phyloP scores from a whole-genome alignment of 2,113 vertebrate species.

The Oryzias curvinotus region DNA sequence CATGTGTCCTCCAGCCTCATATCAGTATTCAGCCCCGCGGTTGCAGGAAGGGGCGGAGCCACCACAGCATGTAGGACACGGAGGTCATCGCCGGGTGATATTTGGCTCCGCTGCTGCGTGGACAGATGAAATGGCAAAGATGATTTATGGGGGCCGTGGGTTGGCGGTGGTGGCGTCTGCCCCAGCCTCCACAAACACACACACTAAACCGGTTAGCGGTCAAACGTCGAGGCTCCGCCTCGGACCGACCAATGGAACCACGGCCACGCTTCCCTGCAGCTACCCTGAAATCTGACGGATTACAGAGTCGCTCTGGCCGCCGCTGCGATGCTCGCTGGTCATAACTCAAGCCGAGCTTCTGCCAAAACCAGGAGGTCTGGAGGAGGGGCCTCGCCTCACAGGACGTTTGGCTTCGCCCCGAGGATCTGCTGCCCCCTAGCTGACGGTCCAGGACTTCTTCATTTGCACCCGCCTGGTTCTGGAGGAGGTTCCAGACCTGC shows the following conservation, averaged over 20 bases:
- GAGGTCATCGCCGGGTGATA: conserved; percentile 53
- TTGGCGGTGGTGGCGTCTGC: conserved; percentile 55
- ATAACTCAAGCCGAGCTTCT: too few relatives aligned
- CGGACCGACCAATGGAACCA: conserved; percentile 76
- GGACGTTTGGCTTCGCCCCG: too few relatives aligned
- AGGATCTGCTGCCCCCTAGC: too few relatives aligned
- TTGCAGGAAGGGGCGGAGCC: background rate
- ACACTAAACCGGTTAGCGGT: conserved; percentile 71
- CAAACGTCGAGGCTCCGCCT: conserved; percentile 71
- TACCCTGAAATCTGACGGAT: conserved; percentile 69
- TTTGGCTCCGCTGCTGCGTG: conserved; percentile 69
- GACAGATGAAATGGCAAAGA: conserved; percentile 64
- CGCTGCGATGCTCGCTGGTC: too few relatives aligned
- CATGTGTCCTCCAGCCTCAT: background rate
- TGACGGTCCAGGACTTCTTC: too few relatives aligned
- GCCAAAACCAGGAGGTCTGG: too few relatives aligned
- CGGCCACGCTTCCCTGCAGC: conserved; percentile 57
- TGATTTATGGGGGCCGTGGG: conserved; percentile 75
- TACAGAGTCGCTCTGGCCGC: conserved; percentile 42
- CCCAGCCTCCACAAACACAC: conserved; percentile 47
- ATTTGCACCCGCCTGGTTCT: too few relatives aligned
- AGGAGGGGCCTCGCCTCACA: too few relatives aligned
- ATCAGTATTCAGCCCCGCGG: background rate
- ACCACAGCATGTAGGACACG: conserved; percentile 26
- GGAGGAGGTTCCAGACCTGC: too few relatives aligned